A percentile compares a stretch with the other conserved stretches of the same genome.
Evolutionary conservation across 2,797 vertebrate genomes (phyloP).

Genomic region (Alca torda): DNA sequence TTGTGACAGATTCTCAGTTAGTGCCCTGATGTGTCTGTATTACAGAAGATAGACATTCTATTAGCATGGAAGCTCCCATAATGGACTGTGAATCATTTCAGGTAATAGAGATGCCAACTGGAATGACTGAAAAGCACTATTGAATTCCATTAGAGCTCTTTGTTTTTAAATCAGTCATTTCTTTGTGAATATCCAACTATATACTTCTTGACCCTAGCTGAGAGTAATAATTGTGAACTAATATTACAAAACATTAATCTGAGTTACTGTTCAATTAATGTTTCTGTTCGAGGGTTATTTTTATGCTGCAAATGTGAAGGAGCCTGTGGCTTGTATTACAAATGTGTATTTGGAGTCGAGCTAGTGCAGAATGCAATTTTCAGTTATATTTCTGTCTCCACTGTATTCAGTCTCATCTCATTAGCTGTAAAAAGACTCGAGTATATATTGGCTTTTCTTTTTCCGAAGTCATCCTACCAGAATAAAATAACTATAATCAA

Average conservation of each 20-base stretch:
- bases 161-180: conserved; percentile 89
- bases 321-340: conserved; percentile 46
- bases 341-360: conserved; percentile 49
- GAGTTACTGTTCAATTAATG: conserved; percentile 79
- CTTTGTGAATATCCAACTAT: conserved; percentile 81
- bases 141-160: conserved; percentile 91
- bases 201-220: conserved; percentile 81
- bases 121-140: conserved; percentile 85
- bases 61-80: conserved; percentile 87
- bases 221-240: conserved; percentile 82
- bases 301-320: conserved; percentile 65
- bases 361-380: conserved; percentile 44
- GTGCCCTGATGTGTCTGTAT: conserved; percentile 91
- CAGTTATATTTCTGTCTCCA: conserved; percentile 48
- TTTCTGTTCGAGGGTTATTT: conserved; percentile 67
- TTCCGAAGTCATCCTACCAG: conserved; percentile 2
- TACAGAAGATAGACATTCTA: conserved; percentile 94
- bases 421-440: conserved; percentile 6
- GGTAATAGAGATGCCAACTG: conserved; percentile 91
- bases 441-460: conserved; percentile 41
- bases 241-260: conserved; percentile 83
- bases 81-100: conserved; percentile 93
- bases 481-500: conserved; percentile 66
- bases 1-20: conserved; percentile 86
- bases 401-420: conserved; percentile 36